Conservation (phyloP, 2,888 invertebrate genomes). For the Capitulum mitella region DNA sequence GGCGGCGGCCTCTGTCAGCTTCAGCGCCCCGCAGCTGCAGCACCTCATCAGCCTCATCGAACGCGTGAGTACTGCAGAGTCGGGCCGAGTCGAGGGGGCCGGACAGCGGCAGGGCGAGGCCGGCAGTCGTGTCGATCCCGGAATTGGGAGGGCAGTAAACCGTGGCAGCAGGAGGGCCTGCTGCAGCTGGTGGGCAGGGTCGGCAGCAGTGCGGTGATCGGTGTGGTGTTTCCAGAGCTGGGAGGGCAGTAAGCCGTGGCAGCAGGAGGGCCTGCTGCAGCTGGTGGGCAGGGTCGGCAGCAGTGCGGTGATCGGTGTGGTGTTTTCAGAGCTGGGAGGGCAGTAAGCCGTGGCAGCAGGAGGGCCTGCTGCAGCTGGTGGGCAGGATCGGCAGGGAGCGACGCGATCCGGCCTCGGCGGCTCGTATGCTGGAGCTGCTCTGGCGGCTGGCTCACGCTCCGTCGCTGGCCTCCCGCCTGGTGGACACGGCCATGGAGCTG, state of each 20-base stretch:
- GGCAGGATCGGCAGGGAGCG: conserved; percentile 48
- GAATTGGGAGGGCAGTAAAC: conserved; percentile 29
- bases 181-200: no score
- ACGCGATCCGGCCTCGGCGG: conserved; percentile 43
- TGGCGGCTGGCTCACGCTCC: conserved; percentile 48
- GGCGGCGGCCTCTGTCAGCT: conserved; percentile 47
- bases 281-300: conserved; percentile 48
- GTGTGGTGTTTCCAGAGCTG: no score
- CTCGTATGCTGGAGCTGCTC: conserved; percentile 46
- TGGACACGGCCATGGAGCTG: conserved; percentile 46
- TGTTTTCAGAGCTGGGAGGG: conserved; percentile 26
- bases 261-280: no score
- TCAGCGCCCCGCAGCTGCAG: conserved; percentile 45
- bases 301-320: no score
- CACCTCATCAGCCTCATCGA: conserved; percentile 46
- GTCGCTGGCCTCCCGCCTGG: conserved; percentile 43
- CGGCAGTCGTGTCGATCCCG: no score
- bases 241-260: conserved; percentile 1
- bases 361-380: conserved; percentile 46
- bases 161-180: no score
- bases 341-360: conserved; percentile 44
- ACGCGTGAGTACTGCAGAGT: conserved; percentile 44
- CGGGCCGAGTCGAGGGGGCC: no score
- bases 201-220: no score
- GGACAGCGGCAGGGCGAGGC: no score